Conservation (phyloP, 2,888 invertebrate species). For the Catocala nupta region DNA sequence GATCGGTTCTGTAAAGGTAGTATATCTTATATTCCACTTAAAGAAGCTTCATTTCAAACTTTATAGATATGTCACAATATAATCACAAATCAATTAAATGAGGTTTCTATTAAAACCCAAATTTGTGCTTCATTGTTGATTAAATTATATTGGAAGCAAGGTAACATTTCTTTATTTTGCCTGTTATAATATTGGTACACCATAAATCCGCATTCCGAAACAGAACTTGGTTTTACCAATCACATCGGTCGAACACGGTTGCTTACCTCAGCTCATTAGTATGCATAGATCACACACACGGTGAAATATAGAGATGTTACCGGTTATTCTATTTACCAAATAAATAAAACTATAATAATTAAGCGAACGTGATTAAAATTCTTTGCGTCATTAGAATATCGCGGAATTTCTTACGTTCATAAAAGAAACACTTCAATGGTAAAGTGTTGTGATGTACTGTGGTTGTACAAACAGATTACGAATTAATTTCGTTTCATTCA, state of each 20-base stretch:
- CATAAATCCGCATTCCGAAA: constrained; percentile 58
- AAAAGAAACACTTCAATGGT: not conserved
- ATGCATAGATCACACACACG: constrained; percentile 49
- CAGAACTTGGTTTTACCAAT: constrained; percentile 47
- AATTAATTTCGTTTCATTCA: not conserved
- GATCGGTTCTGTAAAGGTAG: too few species aligned
- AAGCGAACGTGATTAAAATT: constrained; percentile 20
- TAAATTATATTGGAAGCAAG: too few species aligned
- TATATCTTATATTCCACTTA: too few species aligned
- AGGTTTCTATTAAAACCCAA: too few species aligned
- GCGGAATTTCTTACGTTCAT: constrained; percentile 5
- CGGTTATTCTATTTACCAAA: constrained; percentile 42
- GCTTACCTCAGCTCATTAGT: constrained; percentile 28
- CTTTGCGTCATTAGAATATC: constrained; percentile 18
- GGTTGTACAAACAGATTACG: not conserved
- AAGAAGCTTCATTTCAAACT: too few species aligned
- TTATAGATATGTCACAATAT: too few species aligned
- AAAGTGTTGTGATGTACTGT: not conserved
- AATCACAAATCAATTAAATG: too few species aligned
- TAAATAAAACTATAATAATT: constrained; percentile 32
- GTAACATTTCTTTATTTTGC: constrained; percentile 34
- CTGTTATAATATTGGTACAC: constrained; percentile 18
- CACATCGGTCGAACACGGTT: constrained; percentile 20
- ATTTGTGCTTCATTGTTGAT: too few species aligned
- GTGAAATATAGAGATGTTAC: constrained; percentile 38